Evolutionary conservation across 2,888 invertebrate species (phyloP).

Genomic region (Sinotaia quadrata): DNA sequence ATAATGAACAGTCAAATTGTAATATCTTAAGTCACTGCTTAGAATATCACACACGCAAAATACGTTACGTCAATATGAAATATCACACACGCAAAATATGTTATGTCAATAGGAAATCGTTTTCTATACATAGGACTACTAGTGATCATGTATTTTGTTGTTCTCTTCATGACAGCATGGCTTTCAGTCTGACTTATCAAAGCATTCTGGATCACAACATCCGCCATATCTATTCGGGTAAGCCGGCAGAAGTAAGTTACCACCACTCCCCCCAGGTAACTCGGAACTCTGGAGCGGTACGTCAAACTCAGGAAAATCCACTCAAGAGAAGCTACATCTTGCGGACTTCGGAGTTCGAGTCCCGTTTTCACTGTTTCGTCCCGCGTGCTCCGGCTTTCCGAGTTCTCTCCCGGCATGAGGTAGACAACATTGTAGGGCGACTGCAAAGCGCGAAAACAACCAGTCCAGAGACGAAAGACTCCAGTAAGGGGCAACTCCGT

Average conservation of each 20-base stretch:
- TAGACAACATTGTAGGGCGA: conserved; percentile 46
- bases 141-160: no score
- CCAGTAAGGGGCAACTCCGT: no score
- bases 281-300: conserved; percentile 54
- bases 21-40: no score
- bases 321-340: conserved; percentile 51
- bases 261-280: conserved; percentile 46
- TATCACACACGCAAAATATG: no score
- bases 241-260: conserved; percentile 39
- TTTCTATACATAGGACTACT: no score
- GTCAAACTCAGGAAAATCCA: conserved; percentile 47
- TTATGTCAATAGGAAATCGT: no score
- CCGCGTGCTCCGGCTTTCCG: conserved; percentile 62
- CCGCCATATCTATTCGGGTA: conserved; percentile 62
- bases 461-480: conserved; percentile 24
- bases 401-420: conserved; percentile 52
- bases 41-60: no score
- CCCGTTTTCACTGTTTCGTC: conserved; percentile 55
- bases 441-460: conserved; percentile 50
- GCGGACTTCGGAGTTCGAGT: conserved; percentile 53
- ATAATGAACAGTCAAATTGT: no score
- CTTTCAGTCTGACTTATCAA: conserved; percentile 54
- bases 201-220: conserved; percentile 55
- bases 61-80: no score
- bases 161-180: no score